phyloP scores from a whole-genome alignment of 2,113 vertebrate species.

The Cygnus buccinator region DNA sequence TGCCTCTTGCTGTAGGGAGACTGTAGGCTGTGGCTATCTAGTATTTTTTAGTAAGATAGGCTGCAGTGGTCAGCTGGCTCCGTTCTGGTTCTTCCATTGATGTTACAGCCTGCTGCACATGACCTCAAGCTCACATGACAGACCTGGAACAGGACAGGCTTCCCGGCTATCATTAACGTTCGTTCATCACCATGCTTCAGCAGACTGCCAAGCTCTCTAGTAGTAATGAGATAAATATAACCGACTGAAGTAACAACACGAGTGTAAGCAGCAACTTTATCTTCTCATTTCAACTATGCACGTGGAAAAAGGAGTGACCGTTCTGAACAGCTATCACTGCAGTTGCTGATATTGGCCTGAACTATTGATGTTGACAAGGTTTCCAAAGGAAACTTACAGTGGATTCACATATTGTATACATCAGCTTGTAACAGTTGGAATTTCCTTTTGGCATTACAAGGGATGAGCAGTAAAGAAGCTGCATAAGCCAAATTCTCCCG shows the following conservation, averaged over 20 bases:
- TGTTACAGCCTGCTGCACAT: neutral
- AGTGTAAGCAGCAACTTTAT: constrained; percentile 28
- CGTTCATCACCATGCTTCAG: constrained; percentile 42
- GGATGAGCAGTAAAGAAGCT: constrained; percentile 1
- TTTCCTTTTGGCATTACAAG: constrained; percentile 45
- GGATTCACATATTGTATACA: neutral
- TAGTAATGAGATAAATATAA: constrained; percentile 66
- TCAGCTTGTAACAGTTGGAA: neutral
- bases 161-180: constrained; percentile 35
- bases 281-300: constrained; percentile 24
- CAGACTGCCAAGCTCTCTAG: constrained; percentile 19
- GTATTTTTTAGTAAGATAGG: neutral
- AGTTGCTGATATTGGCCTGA: constrained; percentile 1
- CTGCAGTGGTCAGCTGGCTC: neutral
- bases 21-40: neutral
- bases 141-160: constrained; percentile 31
- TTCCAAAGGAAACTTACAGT: neutral
- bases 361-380: neutral
- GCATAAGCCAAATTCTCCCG: neutral
- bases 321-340: neutral
- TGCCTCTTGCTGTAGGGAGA: neutral
- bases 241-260: neutral
- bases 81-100: constrained; percentile 30
- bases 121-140: constrained; percentile 34
- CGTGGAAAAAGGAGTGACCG: constrained; percentile 8